Conservation (phyloP, 2,113 vertebrate species). For the Xenotilapia leptura region DNA sequence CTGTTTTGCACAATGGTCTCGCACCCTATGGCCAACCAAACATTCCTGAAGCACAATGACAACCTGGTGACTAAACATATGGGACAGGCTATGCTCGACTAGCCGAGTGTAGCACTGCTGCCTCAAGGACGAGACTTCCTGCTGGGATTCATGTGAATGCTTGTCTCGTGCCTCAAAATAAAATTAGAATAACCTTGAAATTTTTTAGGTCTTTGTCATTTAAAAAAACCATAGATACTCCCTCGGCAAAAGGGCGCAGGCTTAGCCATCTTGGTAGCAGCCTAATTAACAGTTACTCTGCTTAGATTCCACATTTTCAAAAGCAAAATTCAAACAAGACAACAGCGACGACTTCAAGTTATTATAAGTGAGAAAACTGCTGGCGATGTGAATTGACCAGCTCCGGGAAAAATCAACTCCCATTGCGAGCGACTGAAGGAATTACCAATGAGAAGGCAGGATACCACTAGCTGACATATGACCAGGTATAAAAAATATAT, state of each 20-base stretch:
- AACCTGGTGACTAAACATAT: constrained; percentile 37
- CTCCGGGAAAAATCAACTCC: accelerated
- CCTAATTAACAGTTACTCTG: background rate
- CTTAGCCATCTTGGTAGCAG: accelerated
- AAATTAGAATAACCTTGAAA: background rate
- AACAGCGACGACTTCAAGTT: background rate
- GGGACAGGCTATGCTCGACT: constrained; percentile 24
- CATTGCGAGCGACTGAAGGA: accelerated
- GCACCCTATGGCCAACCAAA: background rate
- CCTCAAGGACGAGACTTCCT: constrained; percentile 18
- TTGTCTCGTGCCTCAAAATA: background rate
- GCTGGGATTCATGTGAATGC: constrained; percentile 3
- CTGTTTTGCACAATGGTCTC: background rate
- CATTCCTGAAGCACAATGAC: constrained; percentile 21
- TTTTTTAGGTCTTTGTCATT: background rate
- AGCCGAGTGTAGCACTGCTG: background rate
- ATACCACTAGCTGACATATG: background rate
- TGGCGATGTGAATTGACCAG: background rate
- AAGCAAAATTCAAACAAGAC: background rate
- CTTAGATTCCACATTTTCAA: background rate
- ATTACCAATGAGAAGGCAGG: background rate
- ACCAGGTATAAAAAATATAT: background rate
- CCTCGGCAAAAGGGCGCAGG: background rate
- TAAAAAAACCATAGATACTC: background rate
- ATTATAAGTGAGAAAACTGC: background rate